Base-by-base conservation (phyloP, 1,140 invertebrate species). In the Planococcus citri region DNA sequence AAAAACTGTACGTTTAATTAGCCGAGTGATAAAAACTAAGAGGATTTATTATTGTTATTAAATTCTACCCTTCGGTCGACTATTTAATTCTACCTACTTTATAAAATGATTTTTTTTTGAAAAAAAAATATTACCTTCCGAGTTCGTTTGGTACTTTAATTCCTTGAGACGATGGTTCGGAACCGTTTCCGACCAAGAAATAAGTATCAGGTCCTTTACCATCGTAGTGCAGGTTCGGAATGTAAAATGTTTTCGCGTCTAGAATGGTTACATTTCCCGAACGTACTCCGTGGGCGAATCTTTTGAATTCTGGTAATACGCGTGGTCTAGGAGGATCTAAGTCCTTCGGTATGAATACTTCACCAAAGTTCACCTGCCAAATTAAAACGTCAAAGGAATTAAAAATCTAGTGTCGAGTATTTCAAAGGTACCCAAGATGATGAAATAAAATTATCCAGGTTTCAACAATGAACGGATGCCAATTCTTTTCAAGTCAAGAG, bases 141-240 rank as follows among this genome's bases (percentile, higher is more conserved):
- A 88, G 83, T 78, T 96, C 92, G 78, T 94, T 94, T 0, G 90
- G 88, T 0, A 95, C 90, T 82, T 94, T 95, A 72, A 86, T 86
- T 20, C 92, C 92, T 76, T 88, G 86, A n/a, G 87, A 80, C 74
- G 84, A 86, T 0, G 92, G 92, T 74, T 91, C 86, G 0, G 83
- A 80, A 0, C 92, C 92, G 74, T 87, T 92, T 6, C 93, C 93
- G 4, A 94, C 92, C 90, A 90, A 94, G 78, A 96, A 96, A 77
- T 92, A 95, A 4, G 92, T 91, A 76, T 94, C 92, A 1, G 91
- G 89, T 0, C 89, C 91, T 12, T 86, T 88, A 8, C 93, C 93
- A 74, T 95, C 91, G 75, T 95, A 96, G 76, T 94, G 90, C 60
- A 96, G 80, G 79, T 95, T 92, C 2, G 92, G 92, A 73, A 95